A percentile compares a stretch with the other conserved stretches of the same genome.
phyloP scores from a whole-genome alignment of 2,888 invertebrate species.

The Rhagonycha fulva region DNA sequence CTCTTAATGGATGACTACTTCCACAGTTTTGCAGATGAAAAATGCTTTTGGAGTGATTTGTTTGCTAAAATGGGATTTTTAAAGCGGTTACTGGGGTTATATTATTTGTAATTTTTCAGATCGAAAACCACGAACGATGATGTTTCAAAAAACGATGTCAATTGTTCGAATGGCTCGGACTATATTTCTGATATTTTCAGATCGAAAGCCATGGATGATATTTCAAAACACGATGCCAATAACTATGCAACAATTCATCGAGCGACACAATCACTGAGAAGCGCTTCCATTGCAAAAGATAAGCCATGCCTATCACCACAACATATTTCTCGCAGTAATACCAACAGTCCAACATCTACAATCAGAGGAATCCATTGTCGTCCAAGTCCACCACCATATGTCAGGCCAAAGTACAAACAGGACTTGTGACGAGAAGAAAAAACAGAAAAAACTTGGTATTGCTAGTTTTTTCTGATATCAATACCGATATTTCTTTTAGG shows the following conservation, averaged over 20 bases:
- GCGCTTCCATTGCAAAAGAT: constrained; percentile 56
- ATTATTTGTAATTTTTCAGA: too few relatives aligned
- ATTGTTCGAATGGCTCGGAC: not conserved
- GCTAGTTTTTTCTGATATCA: constrained; percentile 43
- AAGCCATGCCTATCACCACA: constrained; percentile 47
- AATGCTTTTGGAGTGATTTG: not conserved
- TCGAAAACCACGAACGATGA: too few relatives aligned
- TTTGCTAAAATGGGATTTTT: not conserved
- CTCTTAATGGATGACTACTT: too few relatives aligned
- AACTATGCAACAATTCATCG: constrained; percentile 64
- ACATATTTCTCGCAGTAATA: constrained; percentile 43
- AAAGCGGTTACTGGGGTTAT: not conserved
- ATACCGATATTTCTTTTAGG: not conserved
- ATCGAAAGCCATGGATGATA: constrained; percentile 51
- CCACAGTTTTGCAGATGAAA: not conserved
- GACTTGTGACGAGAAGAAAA: constrained; percentile 62
- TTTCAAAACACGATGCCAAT: constrained; percentile 64
- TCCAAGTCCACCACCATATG: constrained; percentile 65
- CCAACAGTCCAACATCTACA: constrained; percentile 52
- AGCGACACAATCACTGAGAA: constrained; percentile 64
- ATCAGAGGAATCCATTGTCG: constrained; percentile 54
- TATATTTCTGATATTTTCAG: constrained; percentile 32
- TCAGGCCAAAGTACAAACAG: constrained; percentile 58
- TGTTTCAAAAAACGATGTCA: too few relatives aligned
- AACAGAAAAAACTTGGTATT: constrained; percentile 60